Evolutionary conservation across 2,797 vertebrate species (phyloP).

Genomic region (Leucoraja ocellata): DNA sequence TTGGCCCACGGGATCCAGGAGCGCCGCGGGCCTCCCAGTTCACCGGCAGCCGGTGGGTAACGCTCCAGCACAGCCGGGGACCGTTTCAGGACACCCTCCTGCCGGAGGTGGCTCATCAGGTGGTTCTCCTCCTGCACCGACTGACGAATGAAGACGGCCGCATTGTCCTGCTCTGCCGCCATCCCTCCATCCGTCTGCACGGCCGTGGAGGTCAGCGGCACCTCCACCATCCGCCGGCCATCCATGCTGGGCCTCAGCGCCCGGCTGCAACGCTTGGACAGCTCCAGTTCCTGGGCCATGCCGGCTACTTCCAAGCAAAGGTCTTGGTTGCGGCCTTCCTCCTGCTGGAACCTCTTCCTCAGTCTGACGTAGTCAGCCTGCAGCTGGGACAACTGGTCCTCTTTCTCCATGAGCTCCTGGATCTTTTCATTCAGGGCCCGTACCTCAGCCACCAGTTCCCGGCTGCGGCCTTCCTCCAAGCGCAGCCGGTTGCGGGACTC

Average conservation of each 20-base stretch:
- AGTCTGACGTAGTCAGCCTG: slow-evolving; percentile 80
- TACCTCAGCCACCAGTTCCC: slow-evolving; percentile 78
- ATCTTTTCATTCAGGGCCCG: slow-evolving; percentile 95
- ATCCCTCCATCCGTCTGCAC: slow-evolving; percentile 75
- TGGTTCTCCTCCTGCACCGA: slow-evolving; percentile 91
- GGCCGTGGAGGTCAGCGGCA: slow-evolving; percentile 74
- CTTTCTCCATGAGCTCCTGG: slow-evolving; percentile 92
- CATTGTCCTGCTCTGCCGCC: slow-evolving; percentile 73
- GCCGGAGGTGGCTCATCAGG: slow-evolving; percentile 86
- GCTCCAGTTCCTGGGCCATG: slow-evolving; percentile 78
- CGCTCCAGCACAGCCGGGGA: slow-evolving; percentile 73
- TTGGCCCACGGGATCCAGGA: slow-evolving; percentile 88
- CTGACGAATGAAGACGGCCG: slow-evolving; percentile 85
- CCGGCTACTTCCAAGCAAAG: slow-evolving; percentile 73
- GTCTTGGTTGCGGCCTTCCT: slow-evolving; percentile 74
- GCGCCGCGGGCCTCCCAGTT: slow-evolving; percentile 62
- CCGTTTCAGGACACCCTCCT: slow-evolving; percentile 75
- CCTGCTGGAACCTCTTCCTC: slow-evolving; percentile 76
- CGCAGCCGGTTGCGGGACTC: slow-evolving; percentile 75
- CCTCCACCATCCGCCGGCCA: slow-evolving; percentile 76
- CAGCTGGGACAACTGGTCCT: slow-evolving; percentile 89
- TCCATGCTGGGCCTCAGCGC: slow-evolving; percentile 77
- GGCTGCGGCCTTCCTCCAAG: slow-evolving; percentile 74
- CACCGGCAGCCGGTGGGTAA: slow-evolving; percentile 75
- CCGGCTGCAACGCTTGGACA: slow-evolving; percentile 77